Evolutionary conservation across 2,113 vertebrate species (phyloP), one percentile per base, ranked within the genome.

Genomic region (Actenoides lindsayi): DNA sequence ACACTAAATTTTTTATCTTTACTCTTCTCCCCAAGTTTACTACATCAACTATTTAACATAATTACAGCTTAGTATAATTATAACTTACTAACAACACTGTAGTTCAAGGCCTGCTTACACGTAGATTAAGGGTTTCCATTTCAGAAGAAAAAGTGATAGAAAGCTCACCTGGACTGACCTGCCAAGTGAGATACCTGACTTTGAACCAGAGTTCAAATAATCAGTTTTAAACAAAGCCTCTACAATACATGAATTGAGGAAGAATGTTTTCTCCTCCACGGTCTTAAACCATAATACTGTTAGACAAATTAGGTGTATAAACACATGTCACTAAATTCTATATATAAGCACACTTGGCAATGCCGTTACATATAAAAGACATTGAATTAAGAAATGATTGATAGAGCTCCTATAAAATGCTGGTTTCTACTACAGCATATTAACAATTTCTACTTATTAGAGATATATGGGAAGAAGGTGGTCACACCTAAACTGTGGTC

Each of bases 151-250:
- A n/a, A 6, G 20, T 8, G 5, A 83, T 83, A 19, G 78, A 96
- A 92, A 94, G 10, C 81, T 94, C 93, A 92, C 70, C 37, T 59
- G 25, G 62, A 90, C 64, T 91, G 76, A 88, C 86, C 70, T 96
- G 50, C 50, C 68, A 88, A 75, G 51, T 25, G 42, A 78, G 28
- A 76, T 41, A 82, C 27, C 8, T 1, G 2, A 46, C 42, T 84
- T 11, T 27, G 27, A 81, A 56, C 14, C 12, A 51, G 41, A 92
- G 56, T 21, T 82, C 65, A 90, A 31, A 53, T 28, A 83, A 69
- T 10, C 56, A 64, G 35, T 78, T 76, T 73, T 27, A 87, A 94
- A 71, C 17, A 73, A 83, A 89, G 25, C 7, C 21, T 79, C 70
- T 59, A 13, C 3, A 42, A 3, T 13, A 64, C 9, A 2, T 6